Base-by-base conservation (phyloP, 2,113 vertebrate species). In the Spermophilus dauricus region DNA sequence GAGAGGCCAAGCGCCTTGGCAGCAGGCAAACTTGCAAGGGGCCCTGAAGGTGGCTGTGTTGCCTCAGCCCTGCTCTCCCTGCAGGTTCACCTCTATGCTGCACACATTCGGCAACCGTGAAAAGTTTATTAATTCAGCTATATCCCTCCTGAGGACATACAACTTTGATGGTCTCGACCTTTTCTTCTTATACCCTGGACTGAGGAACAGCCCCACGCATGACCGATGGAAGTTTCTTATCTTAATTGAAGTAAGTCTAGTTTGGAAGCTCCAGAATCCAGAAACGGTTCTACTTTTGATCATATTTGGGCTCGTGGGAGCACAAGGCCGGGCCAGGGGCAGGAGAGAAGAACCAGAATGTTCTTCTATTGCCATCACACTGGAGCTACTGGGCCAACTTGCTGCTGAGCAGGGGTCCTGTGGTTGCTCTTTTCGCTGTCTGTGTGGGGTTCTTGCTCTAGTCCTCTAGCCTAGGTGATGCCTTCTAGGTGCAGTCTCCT, bases 121-220 rank as follows among this genome's bases (percentile, higher is more conserved):
- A 72, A 98, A 0, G 4, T 99, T 99, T 86, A 99, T 99, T 90
- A 97, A 97, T 81, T 99, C 99, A 0, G 93, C 98, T 0, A 98
- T 99, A 51, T 96, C 6, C n/a, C 98, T 99, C 94, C 97, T 99
- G 97, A 99, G 99, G 88, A 98, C 77, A 48, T 97, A 99, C 58
- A 97, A 97, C 58, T 99, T 99, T 86, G 99, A 99, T 51, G 99
- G 99, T 45, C 98, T 99, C 53, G 99, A 99, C 95, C 98, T 99
- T 96, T 99, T 99, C 94, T 99, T 99, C 99, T 98, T 99, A 97
- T 99, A 99, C 85, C 99, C 99, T 34, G 99, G 99, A 51, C 51
- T 98, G 17, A 98, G 99, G 97, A 99, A 99, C 93, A 99, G 99
- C 86, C 99, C 99, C 2, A 91, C 83, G 9, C 89, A 83, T 58